These are phyloP conservation scores for Acronicta alni DNA, from an alignment of 2,888 invertebrate species.

Conservation along the genomic window DNA sequence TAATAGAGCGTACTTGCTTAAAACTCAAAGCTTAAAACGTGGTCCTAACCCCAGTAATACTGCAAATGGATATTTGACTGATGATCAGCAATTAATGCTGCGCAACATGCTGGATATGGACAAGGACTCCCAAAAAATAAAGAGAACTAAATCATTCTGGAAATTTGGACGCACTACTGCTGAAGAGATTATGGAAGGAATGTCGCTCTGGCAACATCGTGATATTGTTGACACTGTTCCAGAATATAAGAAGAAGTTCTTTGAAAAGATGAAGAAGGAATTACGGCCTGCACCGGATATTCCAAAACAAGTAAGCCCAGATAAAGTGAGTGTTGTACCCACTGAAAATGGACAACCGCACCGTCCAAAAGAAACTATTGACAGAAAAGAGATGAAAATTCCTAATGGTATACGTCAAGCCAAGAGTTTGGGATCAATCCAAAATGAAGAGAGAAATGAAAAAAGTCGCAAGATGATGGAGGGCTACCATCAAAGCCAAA, in stretches of 20 bases:
- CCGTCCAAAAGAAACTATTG: slow-evolving; percentile 83
- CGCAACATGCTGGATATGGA: slow-evolving; percentile 88
- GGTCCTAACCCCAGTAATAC: slow-evolving; percentile 75
- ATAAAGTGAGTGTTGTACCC: slow-evolving; percentile 62
- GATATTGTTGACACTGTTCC: slow-evolving; percentile 93
- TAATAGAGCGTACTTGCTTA: slow-evolving; percentile 81
- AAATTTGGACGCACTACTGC: slow-evolving; percentile 93
- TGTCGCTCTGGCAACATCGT: slow-evolving; percentile 96
- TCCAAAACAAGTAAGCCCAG: slow-evolving; percentile 73
- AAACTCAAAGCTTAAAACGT: slow-evolving; percentile 85
- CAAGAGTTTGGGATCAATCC: slow-evolving; percentile 84
- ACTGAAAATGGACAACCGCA: slow-evolving; percentile 68
- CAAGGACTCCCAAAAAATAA: slow-evolving; percentile 91
- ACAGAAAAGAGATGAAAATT: slow-evolving; percentile 82
- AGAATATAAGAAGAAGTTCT: slow-evolving; percentile 86
- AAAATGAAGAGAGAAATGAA: slow-evolving; percentile 79
- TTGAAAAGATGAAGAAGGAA: slow-evolving; percentile 83
- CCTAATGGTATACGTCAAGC: slow-evolving; percentile 84
- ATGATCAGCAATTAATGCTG: slow-evolving; percentile 87
- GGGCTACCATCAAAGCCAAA: slow-evolving; percentile 73
- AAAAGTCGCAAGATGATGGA: slow-evolving; percentile 71
- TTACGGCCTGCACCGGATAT: slow-evolving; percentile 81
- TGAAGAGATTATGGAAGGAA: slow-evolving; percentile 94
- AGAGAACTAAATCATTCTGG: slow-evolving; percentile 96
- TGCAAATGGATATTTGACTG: slow-evolving; percentile 86